A percentile compares a stretch with the other conserved stretches of the same genome.
Evolutionary conservation across 2,888 invertebrate genomes (phyloP).

Genomic region (Actias luna): DNA sequence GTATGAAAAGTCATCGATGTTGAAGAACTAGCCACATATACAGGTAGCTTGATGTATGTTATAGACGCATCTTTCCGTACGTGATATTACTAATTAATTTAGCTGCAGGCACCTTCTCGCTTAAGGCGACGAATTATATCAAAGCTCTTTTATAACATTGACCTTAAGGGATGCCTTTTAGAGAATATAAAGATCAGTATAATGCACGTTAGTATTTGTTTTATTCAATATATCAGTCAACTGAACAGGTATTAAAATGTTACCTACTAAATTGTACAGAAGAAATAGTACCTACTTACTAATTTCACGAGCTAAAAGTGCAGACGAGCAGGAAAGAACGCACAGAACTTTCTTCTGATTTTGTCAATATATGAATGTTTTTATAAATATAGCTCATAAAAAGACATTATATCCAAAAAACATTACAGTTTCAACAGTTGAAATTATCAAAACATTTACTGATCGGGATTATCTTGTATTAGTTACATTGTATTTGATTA

Average conservation of each 20-base stretch:
- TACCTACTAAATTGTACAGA: no score
- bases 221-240: background rate
- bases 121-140: conserved; percentile 15
- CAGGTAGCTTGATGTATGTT: conserved; percentile 43
- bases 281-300: no score
- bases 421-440: no score
- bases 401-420: no score
- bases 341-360: background rate
- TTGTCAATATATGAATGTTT: no score
- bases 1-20: background rate
- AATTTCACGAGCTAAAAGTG: background rate
- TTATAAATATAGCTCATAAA: no score
- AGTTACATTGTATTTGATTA: no score
- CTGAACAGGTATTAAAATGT: background rate
- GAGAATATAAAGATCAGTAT: background rate
- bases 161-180: background rate
- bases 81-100: conserved; percentile 28
- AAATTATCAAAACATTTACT: background rate
- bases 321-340: background rate
- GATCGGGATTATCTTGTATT: no score
- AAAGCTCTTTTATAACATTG: background rate
- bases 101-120: conserved; percentile 20
- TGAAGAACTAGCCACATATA: background rate
- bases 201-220: background rate
- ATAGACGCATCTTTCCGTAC: conserved; percentile 46